phyloP scores from a whole-genome alignment of 1,140 invertebrate genomes.

The Drosophila gunungcola region DNA sequence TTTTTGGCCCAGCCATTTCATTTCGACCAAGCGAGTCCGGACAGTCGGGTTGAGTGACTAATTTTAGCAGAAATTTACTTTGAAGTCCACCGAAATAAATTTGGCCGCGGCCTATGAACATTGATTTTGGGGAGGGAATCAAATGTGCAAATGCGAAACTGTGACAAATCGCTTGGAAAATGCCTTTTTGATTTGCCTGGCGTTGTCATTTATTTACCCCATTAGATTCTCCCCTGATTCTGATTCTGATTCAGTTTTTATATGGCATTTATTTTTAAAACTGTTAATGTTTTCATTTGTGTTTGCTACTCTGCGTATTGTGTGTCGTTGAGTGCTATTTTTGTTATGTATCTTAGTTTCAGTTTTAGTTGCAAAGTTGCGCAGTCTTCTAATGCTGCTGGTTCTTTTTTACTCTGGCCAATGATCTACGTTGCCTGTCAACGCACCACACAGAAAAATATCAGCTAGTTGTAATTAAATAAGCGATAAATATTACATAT shows the following conservation, averaged over 20 bases:
- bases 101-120: conserved; percentile 23
- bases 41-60: conserved; percentile 63
- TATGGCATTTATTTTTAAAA: conserved; percentile 44
- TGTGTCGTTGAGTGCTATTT: conserved; percentile 66
- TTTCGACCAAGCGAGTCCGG: conserved; percentile 33
- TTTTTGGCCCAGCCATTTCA: conserved; percentile 56
- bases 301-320: conserved; percentile 24
- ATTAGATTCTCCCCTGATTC: conserved; percentile 12
- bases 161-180: conserved; percentile 55
- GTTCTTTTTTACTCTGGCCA: conserved; percentile 52
- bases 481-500: too few species aligned
- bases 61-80: conserved; percentile 71
- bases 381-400: conserved; percentile 40
- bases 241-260: conserved; percentile 33
- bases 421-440: conserved; percentile 76
- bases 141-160: conserved; percentile 29
- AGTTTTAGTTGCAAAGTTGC: conserved; percentile 69
- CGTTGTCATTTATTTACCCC: conserved; percentile 6
- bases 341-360: conserved; percentile 49
- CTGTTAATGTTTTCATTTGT: conserved; percentile 45
- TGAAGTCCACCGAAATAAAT: conserved; percentile 59
- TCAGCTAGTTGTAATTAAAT: too few species aligned
- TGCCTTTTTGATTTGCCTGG: conserved; percentile 35
- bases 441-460: conserved; percentile 18
- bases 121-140: conserved; percentile 26